Base-by-base conservation (phyloP, 2,113 vertebrate species). In the Zosterops hypoxanthus region DNA sequence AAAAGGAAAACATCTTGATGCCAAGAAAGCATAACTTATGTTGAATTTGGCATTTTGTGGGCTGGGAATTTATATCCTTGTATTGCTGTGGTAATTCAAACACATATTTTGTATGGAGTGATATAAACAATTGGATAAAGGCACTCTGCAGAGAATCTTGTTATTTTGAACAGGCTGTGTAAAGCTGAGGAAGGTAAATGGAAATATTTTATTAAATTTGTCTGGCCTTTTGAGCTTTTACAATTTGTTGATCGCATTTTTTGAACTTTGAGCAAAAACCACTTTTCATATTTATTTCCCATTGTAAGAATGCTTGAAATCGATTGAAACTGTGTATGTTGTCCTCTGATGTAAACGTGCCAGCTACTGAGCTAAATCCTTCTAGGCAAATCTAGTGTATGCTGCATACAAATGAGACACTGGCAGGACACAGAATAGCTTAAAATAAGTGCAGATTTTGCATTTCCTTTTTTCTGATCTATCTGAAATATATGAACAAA, bases 181-280 rank as follows among this genome's bases (percentile, higher is more conserved):
- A 94, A 95, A 94, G 72, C 82, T 88, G 77, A 92, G 72, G 89
- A 94, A 94, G 92, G 92, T 92, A 68, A 94, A 94, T 94, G 94
- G 90, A 95, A 96, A 60, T 94, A 96, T 92, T 94, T 95, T 94
- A 92, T 95, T 91, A 96, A 95, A 94, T 96, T 84, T 94, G 70
- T 94, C 86, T 95, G 92, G 79, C 92, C 92, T 95, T 95, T 95
- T 91, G 94, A 46, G 76, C 91, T 94, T 97, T 95, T 95, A 90
- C 66, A 82, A 78, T 91, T 87, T 87, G 81, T 92, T 86, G n/a
- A 85, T 80, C 44, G 63, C 53, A 28, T 94, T 96, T 93, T 78
- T 92, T 92, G 47, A 93, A 94, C 88, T 86, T 92, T 64, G 53
- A 84, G 60, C 89, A 66, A 55, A 82, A 69, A 64, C 76, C 59